These are phyloP conservation scores for Phaethornis superciliosus DNA, from an alignment of 2,113 vertebrate genomes.

Conservation along the genomic window DNA sequence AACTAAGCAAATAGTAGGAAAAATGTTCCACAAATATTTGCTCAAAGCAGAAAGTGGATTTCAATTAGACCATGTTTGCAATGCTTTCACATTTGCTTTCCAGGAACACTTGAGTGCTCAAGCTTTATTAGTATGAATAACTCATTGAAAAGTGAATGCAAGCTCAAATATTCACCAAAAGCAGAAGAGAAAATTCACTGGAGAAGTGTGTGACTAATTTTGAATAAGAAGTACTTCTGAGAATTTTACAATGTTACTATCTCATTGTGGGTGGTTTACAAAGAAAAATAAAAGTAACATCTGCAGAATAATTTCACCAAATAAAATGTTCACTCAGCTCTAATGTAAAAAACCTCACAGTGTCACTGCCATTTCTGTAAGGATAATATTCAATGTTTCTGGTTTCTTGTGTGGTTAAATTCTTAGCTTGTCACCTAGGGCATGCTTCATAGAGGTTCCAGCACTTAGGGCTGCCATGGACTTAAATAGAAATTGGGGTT, in stretches of 20 bases:
- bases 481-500: slow-evolving; percentile 6
- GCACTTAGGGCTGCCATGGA: not conserved
- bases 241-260: slow-evolving; percentile 41
- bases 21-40: slow-evolving; percentile 50
- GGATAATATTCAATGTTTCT: not conserved
- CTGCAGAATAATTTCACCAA: not conserved
- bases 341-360: not conserved
- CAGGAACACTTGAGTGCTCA: slow-evolving; percentile 67
- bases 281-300: slow-evolving; percentile 23
- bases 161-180: slow-evolving; percentile 58
- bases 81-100: slow-evolving; percentile 63
- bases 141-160: slow-evolving; percentile 57
- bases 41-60: slow-evolving; percentile 62
- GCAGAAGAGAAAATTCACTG: slow-evolving; percentile 35
- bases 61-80: slow-evolving; percentile 66
- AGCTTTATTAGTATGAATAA: slow-evolving; percentile 68
- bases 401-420: slow-evolving; percentile 2
- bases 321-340: slow-evolving; percentile 1
- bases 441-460: not conserved
- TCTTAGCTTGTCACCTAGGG: not conserved
- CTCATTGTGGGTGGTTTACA: not conserved
- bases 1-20: slow-evolving; percentile 36
- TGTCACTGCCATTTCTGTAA: not conserved
- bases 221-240: slow-evolving; percentile 40
- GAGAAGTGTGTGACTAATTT: slow-evolving; percentile 37